Conservation (phyloP, 2,113 vertebrate genomes). For the Otus sunia region DNA sequence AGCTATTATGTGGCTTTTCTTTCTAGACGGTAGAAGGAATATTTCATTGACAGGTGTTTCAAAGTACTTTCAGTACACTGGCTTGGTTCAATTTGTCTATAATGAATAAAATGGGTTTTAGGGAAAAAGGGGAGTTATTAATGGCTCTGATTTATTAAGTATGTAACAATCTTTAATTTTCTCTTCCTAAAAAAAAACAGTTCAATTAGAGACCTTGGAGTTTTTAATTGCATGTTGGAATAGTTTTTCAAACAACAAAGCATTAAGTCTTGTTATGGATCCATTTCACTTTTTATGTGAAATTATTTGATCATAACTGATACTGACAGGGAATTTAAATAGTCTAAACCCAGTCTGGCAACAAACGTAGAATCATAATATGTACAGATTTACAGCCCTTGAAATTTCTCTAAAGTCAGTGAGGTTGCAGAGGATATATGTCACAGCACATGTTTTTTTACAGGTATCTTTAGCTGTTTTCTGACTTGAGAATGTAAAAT, state of each 20-base stretch:
- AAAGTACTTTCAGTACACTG: background rate
- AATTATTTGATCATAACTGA: slow-evolving; percentile 39
- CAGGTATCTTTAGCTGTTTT: background rate
- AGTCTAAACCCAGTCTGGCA: background rate
- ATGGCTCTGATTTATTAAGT: background rate
- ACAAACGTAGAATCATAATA: background rate
- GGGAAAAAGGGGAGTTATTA: background rate
- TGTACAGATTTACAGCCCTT: background rate
- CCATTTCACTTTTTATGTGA: slow-evolving; percentile 14
- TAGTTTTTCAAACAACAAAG: slow-evolving; percentile 29
- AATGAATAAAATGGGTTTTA: background rate
- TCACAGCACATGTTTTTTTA: background rate
- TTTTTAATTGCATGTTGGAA: background rate
- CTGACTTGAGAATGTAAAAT: background rate
- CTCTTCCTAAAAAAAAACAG: background rate
- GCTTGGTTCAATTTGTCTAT: background rate
- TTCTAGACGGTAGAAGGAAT: slow-evolving; percentile 70
- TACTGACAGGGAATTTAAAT: slow-evolving; percentile 35
- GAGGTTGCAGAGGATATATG: background rate
- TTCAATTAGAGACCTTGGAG: background rate
- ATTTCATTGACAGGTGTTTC: slow-evolving; percentile 68
- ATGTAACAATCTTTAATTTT: background rate
- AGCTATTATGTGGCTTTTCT: slow-evolving; percentile 73
- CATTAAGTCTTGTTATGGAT: background rate
- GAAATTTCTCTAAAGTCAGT: background rate